Conservation (phyloP, 1,140 invertebrate genomes). For the Brachionus asplanchnoidis region DNA sequence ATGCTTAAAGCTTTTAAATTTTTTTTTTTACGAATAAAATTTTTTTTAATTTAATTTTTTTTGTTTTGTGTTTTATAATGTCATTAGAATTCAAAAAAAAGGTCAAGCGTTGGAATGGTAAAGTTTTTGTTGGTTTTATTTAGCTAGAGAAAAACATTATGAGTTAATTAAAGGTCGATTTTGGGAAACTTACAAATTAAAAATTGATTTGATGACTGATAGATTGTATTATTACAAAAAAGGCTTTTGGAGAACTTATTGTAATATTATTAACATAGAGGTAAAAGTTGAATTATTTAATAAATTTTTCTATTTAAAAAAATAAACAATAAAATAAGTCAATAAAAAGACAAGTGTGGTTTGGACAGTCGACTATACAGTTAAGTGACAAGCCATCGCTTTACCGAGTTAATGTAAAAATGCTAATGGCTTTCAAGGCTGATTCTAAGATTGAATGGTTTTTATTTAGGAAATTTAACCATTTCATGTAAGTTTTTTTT, state of each 20-base stretch:
- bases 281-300: not conserved
- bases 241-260: constrained; percentile 16
- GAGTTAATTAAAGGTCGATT: not conserved
- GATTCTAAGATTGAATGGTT: constrained; percentile 6
- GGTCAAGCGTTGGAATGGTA: constrained; percentile 10
- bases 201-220: constrained; percentile 19
- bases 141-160: not conserved
- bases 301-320: not conserved
- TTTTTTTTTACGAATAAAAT: not conserved
- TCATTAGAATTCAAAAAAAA: constrained; percentile 1
- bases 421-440: not conserved
- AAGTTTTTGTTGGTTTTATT: not conserved
- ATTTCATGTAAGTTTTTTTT: not conserved
- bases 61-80: not conserved
- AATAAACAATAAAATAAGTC: not conserved
- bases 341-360: not conserved
- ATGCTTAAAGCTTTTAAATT: not conserved
- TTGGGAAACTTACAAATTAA: constrained; percentile 10
- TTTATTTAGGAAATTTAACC: not conserved
- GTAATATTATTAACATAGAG: constrained; percentile 22
- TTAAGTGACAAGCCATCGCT: not conserved
- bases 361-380: constrained; percentile 2
- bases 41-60: not conserved
- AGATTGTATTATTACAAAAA: constrained; percentile 1
- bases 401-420: not conserved